Evolutionary conservation across 2,113 vertebrate genomes (phyloP).

Genomic region (Archilochus colubris): DNA sequence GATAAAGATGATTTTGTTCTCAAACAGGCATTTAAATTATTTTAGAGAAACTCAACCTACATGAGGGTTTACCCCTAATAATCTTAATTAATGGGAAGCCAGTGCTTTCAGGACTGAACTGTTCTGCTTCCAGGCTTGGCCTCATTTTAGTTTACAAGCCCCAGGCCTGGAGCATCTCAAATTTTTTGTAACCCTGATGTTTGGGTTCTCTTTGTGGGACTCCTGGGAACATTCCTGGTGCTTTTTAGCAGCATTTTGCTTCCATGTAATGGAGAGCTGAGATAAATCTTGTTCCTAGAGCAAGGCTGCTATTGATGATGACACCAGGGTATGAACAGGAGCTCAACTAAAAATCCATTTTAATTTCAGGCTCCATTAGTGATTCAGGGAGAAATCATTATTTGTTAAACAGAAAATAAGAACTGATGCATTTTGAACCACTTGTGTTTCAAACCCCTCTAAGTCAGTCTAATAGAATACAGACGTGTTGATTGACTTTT

Average conservation of each 20-base stretch:
- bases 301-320: neutral
- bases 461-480: neutral
- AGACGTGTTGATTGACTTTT: neutral
- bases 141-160: neutral
- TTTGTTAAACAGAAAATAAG: constrained; percentile 52
- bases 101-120: neutral
- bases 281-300: constrained; percentile 31
- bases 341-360: constrained; percentile 60
- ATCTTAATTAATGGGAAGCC: neutral
- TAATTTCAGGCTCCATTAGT: constrained; percentile 61
- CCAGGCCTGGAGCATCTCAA: neutral
- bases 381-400: constrained; percentile 46
- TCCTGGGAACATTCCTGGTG: neutral
- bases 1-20: fast-evolving
- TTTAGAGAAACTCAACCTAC: neutral
- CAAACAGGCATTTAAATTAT: fast-evolving
- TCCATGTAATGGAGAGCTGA: neutral
- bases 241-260: neutral
- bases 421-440: neutral
- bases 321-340: neutral
- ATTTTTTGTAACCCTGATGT: neutral
- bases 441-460: neutral
- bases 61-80: neutral
- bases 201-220: neutral
- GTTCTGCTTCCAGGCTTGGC: neutral